Base-by-base conservation (phyloP, 2,888 invertebrate species). In the Junonia oenone region DNA sequence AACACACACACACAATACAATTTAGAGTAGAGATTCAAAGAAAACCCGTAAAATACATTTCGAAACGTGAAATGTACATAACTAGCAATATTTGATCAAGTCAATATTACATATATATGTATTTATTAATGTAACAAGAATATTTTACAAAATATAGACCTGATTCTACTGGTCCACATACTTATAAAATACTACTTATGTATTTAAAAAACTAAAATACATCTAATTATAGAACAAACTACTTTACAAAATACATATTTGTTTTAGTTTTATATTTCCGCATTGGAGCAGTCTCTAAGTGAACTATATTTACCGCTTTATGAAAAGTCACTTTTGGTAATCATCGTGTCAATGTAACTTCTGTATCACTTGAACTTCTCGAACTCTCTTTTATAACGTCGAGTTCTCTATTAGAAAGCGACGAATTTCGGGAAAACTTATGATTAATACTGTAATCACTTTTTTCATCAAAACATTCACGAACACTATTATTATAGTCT, bases 351-450 rank as follows among this genome's bases (percentile, higher is more conserved):
- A 90, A 81, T 45, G 90, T 89, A 76, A 89, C 85, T 81, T 90
- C 90, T 58, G 89, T 90, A 64, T 91, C 91, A 81, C 91, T 91
- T 9, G 91, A 91, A 68, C 91, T 91, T 65, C 90, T 79, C 9
- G 91, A 91, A 69, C 91, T 91, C 68, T 91, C 91, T 73, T 89
- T 90, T 46, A 91, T 91, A 40, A 91, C 89, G 61, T 91, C 91
- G 38, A 91, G 79, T 71, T 91, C 91, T 66, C 91, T 81, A 66
- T 90, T 90, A 48, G 91, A 90, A 51, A 90, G 64, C 45, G 91
- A 90, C 3, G 91, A 90, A 64, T 79, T 81, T 63, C 89, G 81
- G 43, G 90, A 90, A 76, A 88, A 90, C 63, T 90, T 90, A 72
- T 84, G 81, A 35, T 69, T 61, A 63, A 65, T 75, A 72, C 81